Percentiles rank a stretch among this genome's conserved stretches.
phyloP scores from a whole-genome alignment of 2,113 vertebrate species.

The Albula goreensis region DNA sequence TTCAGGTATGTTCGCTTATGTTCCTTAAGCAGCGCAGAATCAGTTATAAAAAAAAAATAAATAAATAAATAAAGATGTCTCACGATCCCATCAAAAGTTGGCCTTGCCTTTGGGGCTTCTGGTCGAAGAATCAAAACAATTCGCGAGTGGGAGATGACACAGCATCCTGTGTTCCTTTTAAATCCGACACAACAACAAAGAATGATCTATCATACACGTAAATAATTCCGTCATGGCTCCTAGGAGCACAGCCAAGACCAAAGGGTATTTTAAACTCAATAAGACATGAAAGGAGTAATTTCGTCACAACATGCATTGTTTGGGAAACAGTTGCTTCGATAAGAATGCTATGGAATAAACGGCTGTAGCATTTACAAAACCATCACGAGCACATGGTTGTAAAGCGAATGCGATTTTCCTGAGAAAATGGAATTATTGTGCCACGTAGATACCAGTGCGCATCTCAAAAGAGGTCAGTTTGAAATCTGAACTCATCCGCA shows the following conservation, averaged over 20 bases:
- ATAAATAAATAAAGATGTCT: background rate
- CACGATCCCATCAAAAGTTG: background rate
- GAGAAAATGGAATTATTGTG: background rate
- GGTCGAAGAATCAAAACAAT: background rate
- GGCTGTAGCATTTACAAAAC: background rate
- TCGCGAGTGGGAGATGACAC: too few species aligned
- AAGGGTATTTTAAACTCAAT: background rate
- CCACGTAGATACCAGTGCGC: slow-evolving; percentile 1
- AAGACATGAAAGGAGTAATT: background rate
- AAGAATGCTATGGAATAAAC: background rate
- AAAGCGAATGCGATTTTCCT: background rate
- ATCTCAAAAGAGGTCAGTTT: background rate
- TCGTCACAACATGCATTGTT: background rate
- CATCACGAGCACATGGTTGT: background rate
- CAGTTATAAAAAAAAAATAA: background rate
- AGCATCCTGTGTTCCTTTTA: too few species aligned
- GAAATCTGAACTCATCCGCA: background rate
- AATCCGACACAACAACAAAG: too few species aligned
- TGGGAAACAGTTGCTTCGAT: background rate
- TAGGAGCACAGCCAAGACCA: background rate
- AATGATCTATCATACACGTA: too few species aligned
- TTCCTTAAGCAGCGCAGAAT: background rate
- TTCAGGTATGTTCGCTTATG: background rate
- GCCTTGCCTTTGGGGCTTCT: background rate
- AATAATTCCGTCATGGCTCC: too few species aligned